Base-by-base conservation (phyloP, 2,797 vertebrate genomes). In the Xerus rutilus region DNA sequence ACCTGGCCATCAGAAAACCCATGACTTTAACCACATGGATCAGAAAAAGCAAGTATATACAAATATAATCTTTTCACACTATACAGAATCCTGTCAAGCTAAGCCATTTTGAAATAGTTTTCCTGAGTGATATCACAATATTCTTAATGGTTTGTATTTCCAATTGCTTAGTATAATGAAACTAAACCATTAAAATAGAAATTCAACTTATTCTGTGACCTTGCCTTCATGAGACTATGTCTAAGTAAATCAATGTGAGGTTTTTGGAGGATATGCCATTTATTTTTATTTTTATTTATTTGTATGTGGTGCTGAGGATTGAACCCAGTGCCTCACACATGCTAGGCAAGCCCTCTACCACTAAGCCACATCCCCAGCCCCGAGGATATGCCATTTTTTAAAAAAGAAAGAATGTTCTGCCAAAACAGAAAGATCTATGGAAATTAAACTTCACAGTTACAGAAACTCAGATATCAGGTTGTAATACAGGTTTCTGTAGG, bases 141-240 rank as follows among this genome's bases (percentile, higher is more conserved):
- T 7, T 76, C 21, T 78, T 89, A 91, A 86, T 62, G 59, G 0
- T 49, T 87, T 78, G 47, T 94, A 25, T 93, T 93, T 93, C 32
- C 78, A 92, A 79, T 2, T 94, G 47, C 69, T 94, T 89, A 64
- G 7, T 18, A 64, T 84, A 89, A 94, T 86, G 54, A 86, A 95
- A 95, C 86, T 45, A 92, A 67, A 49, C 5, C 54, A 94, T 64
- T 95, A 76, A 92, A 94, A 89, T 52, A n/a, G 86, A 96, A 94
- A 97, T 72, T 62, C 59, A 64, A 28, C 78, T 86, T 64, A 30
- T 76, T 86, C 83, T 77, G 8, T 94, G 79, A 82, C 62, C 74
- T 64, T 59, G n/a, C 6, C 39, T 93, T 96, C 69, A 35, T 83
- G 72, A 83, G 70, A 59, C 18, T 64, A 90, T 43, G 23, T 39